A percentile compares a stretch with the other conserved stretches of the same genome.
Conservation (phyloP, 2,113 vertebrate species). For the Coregonus clupeaformis region DNA sequence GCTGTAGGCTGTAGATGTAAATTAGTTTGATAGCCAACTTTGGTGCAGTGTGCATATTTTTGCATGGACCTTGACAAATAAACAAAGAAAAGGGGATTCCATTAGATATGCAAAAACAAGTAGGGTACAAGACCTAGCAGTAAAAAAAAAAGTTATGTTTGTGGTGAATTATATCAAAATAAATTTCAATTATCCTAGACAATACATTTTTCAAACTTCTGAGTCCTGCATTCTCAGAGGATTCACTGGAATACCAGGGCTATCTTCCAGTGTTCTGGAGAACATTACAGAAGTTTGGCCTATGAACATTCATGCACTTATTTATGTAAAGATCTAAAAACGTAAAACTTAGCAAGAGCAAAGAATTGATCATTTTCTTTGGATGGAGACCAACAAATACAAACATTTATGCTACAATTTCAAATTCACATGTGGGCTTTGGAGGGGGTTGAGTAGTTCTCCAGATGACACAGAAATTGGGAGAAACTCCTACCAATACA, state of each 20-base stretch:
- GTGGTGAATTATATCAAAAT: not conserved
- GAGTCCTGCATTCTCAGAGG: not conserved
- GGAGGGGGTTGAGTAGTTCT: slow-evolving; percentile 38
- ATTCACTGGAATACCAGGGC: not conserved
- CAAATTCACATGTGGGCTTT: slow-evolving; percentile 45
- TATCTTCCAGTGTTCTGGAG: no score
- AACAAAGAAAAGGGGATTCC: not conserved
- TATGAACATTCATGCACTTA: slow-evolving; percentile 10
- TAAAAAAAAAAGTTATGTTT: no score
- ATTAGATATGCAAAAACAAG: no score
- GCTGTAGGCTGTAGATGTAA: not conserved
- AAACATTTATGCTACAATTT: slow-evolving; percentile 34
- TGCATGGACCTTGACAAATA: not conserved
- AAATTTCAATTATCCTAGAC: not conserved
- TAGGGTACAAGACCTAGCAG: no score
- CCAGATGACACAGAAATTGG: slow-evolving; percentile 52
- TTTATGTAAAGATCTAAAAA: not conserved
- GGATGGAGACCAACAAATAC: slow-evolving; percentile 38
- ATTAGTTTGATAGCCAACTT: no score
- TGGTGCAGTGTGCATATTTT: no score
- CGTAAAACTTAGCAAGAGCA: slow-evolving; percentile 28
- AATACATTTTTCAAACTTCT: not conserved
- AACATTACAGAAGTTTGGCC: not conserved
- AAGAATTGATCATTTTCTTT: slow-evolving; percentile 44
- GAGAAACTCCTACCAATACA: slow-evolving; percentile 17